Base-by-base conservation (phyloP, 1,140 invertebrate species). In the Drosophila varians region DNA sequence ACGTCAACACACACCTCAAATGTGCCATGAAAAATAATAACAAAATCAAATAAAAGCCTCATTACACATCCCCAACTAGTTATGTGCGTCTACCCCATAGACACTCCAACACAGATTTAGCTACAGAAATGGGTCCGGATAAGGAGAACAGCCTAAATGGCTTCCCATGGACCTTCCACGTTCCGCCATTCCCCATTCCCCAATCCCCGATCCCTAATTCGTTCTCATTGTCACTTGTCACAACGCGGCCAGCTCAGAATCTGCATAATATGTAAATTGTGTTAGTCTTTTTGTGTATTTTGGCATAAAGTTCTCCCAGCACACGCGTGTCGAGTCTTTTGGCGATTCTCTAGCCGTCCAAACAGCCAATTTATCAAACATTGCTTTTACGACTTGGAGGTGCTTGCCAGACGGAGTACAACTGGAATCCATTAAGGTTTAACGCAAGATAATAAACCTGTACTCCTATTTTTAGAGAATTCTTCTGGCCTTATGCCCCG, bases 401-500 rank as follows among this genome's bases (percentile, higher is more conserved):
- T 64, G 73, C 45, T 61, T 60, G 49, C 62, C 74, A 62, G 36
- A 14, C 34, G 28, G 36, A 26, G 42, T 52, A 83, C 79, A 80
- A 58, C 40, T 57, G 46, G 76, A 84, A 73, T 65, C 79, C 80
- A 84, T 84, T 86, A 84, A 46, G 42, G 43, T 52, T 42, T 51
- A 46, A 42, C 53, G 36, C 49, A 54, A 72, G 66, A 62, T 47
- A 71, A 71, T 77, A 62, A 73, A 73, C 43, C 28, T 45, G 54
- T 28, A 55, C 28, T 9, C 18, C 43, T 64, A 60, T 77, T 64
- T 57, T 57, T 48, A 66, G 38, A 66, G 34, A 51, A 66, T 66
- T 66, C 62, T 43, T 34, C 34, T n/a, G 45, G 19, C 26, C 58
- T 36, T 14, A 23, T 31, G 58, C 12, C 26, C 58, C 54, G 40